Evolutionary conservation across 2,888 invertebrate genomes (phyloP).

Genomic region (Hoplodrina blanda): DNA sequence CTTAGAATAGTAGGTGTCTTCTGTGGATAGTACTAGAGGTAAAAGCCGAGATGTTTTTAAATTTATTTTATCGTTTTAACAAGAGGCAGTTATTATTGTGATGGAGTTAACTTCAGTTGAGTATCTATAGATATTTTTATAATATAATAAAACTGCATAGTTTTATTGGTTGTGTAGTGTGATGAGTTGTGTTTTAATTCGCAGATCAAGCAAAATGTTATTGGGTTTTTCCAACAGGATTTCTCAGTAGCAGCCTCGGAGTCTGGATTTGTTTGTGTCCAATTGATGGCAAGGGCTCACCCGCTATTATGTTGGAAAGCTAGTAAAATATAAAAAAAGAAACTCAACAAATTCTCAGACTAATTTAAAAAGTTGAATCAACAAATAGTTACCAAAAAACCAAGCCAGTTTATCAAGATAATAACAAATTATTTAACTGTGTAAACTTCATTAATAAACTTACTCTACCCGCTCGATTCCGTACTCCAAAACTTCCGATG

Average conservation of each 20-base stretch:
- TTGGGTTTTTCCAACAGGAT: too few species aligned
- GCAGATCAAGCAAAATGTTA: too few species aligned
- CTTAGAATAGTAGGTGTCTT: neutral
- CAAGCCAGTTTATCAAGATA: conserved; percentile 7
- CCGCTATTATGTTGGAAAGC: too few species aligned
- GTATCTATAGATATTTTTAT: too few species aligned
- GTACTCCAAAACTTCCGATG: conserved; percentile 42
- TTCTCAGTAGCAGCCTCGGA: too few species aligned
- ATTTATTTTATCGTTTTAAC: too few species aligned
- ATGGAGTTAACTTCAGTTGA: neutral
- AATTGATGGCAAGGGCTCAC: too few species aligned
- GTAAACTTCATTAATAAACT: conserved; percentile 36
- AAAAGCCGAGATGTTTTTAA: neutral
- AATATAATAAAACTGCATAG: too few species aligned
- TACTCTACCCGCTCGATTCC: conserved; percentile 18
- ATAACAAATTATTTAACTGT: conserved; percentile 29
- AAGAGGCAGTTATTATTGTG: neutral
- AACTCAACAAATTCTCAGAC: neutral
- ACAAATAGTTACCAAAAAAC: conserved; percentile 1
- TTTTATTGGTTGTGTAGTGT: too few species aligned
- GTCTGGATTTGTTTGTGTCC: too few species aligned
- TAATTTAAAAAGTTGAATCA: neutral
- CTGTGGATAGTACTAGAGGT: neutral
- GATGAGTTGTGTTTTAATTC: too few species aligned
- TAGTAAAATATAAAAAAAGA: too few species aligned